Base-by-base conservation (phyloP, 2,888 invertebrate genomes). In the Odiellus spinosus region DNA sequence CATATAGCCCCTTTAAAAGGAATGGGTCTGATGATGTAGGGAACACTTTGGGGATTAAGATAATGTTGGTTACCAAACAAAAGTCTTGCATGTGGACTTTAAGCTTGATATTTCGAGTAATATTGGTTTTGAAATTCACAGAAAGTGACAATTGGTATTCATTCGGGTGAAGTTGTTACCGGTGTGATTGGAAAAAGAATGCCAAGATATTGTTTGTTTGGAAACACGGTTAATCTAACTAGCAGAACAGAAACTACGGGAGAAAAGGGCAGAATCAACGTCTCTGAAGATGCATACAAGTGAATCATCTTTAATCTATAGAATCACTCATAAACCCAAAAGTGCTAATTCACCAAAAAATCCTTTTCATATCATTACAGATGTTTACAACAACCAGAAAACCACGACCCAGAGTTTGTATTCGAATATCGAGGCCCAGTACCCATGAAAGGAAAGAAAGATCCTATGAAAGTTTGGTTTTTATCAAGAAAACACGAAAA, bases 391-490 rank as follows among this genome's bases (percentile, higher is more conserved):
- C 73, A 79, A 56, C 77, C 79, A 49, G 80, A 85, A 59, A 88
- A 88, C 69, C 75, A 73, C 59, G 87, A 90, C 59, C 80, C 82
- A 32, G 77, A 81, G 59, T 88, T 90, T 61, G 72, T 80, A 53
- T 75, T 90, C 60, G 81, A 82, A 19, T 83, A 82, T 61, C 78
- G 90, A 45, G 90, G 90, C 14, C 84, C 85, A 50, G 78, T 91
- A 14, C 73, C 76, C 20, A 91, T 91, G 90, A 91, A 90, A 68
- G 90, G 90, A 42, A 86, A 86, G 66, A 80, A 85, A 3, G 85
- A 86, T 52, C 87, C 90, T 2, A 90, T 90, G 88, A 79, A 87
- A 63, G 85, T 87, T 17, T 90, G 87, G 82, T 83, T 87, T 68
- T 68, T 90, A n/a, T 48, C 55, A n/a, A 50, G 59, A 46, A 50